phyloP scores from a whole-genome alignment of 2,797 vertebrate species.

The Malacoraja senta region DNA sequence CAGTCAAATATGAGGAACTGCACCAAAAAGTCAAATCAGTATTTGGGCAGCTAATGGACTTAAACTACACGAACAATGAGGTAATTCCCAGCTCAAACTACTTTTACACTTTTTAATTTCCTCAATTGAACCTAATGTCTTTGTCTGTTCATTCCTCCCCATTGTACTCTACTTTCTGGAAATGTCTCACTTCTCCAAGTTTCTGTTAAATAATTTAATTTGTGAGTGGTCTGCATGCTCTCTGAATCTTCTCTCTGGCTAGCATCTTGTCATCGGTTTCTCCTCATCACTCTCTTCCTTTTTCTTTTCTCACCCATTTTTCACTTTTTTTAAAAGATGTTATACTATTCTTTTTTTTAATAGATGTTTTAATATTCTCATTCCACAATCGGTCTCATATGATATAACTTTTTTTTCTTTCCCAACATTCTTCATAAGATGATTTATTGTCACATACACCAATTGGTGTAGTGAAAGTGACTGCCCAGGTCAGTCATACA shows the following conservation, averaged over 20 bases:
- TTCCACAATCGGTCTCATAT: background rate
- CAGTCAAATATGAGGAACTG: slow-evolving; percentile 85
- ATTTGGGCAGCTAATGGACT: slow-evolving; percentile 84
- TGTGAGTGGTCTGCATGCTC: background rate
- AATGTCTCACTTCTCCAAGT: background rate
- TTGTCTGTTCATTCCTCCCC: background rate
- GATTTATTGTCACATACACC: no score
- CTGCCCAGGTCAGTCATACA: no score
- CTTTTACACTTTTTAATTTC: background rate
- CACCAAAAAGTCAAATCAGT: slow-evolving; percentile 84
- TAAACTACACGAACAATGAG: slow-evolving; percentile 97
- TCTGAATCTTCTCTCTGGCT: background rate
- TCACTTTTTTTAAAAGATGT: background rate
- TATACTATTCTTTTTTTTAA: background rate
- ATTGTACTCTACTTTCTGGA: background rate
- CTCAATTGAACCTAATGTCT: background rate
- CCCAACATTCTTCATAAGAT: background rate
- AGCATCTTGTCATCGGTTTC: background rate
- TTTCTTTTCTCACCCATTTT: no score
- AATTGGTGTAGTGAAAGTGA: no score
- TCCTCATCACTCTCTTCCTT: background rate
- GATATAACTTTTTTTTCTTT: background rate
- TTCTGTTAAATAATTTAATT: background rate
- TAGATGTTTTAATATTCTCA: background rate
- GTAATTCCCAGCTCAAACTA: slow-evolving; percentile 51